phyloP scores from a whole-genome alignment of 2,113 vertebrate species.

The Semicossyphus pulcher region DNA sequence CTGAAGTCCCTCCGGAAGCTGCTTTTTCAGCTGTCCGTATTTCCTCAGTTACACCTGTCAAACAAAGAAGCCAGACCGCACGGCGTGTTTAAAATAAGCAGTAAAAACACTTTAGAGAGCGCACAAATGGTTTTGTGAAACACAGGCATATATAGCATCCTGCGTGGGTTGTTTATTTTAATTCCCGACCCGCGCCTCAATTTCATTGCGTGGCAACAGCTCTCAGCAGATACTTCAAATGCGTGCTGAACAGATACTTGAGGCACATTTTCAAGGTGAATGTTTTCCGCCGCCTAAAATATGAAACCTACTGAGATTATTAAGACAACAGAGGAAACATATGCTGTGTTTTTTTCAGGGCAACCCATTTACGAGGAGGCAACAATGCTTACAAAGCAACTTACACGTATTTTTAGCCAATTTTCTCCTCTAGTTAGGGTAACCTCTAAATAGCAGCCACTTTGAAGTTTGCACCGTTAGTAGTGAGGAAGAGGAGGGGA shows the following conservation, averaged over 20 bases:
- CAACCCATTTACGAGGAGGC: slow-evolving; percentile 30
- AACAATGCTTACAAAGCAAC: slow-evolving; percentile 55
- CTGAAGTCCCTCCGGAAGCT: slow-evolving; percentile 22
- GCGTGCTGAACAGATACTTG: slow-evolving; percentile 41
- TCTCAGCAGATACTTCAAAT: slow-evolving; percentile 49
- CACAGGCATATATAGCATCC: slow-evolving; percentile 43
- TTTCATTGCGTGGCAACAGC: slow-evolving; percentile 60
- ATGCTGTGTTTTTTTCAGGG: slow-evolving; percentile 20
- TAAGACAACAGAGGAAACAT: slow-evolving; percentile 1
- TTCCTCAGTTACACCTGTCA: slow-evolving; percentile 19
- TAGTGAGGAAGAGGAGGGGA: slow-evolving; percentile 32
- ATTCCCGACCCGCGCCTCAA: slow-evolving; percentile 50
- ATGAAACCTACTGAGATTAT: slow-evolving; percentile 10
- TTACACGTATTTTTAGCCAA: slow-evolving; percentile 47
- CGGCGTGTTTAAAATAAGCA: slow-evolving; percentile 7
- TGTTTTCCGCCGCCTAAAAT: slow-evolving; percentile 23
- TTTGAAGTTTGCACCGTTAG: slow-evolving; percentile 51
- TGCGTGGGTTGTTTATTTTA: slow-evolving; percentile 73
- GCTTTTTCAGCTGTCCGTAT: slow-evolving; percentile 17
- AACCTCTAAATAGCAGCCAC: slow-evolving; percentile 48
- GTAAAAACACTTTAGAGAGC: slow-evolving; percentile 32
- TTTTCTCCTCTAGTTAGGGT: slow-evolving; percentile 23
- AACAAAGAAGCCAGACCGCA: slow-evolving; percentile 33
- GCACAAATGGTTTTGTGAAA: slow-evolving; percentile 35
- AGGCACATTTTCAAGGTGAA: slow-evolving; percentile 47